phyloP scores from a whole-genome alignment of 2,797 vertebrate species.

The Poeciliopsis presidionis region DNA sequence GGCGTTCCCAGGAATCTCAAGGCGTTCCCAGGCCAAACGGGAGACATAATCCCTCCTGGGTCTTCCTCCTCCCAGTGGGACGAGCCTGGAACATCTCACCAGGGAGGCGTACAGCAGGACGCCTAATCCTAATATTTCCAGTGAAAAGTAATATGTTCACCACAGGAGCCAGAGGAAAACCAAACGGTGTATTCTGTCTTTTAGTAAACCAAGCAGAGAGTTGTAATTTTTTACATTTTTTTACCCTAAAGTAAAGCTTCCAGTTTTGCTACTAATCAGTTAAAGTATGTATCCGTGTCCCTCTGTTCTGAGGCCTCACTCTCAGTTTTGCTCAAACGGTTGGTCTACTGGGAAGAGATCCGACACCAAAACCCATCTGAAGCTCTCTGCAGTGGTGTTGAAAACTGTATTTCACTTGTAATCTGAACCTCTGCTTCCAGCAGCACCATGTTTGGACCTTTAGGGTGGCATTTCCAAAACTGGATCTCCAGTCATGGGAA shows the following conservation, averaged over 20 bases:
- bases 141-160: background rate
- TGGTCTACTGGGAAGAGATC: background rate
- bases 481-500: background rate
- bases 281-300: background rate
- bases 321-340: background rate
- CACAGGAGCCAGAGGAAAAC: background rate
- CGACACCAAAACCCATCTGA: background rate
- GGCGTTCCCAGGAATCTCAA: too few relatives aligned
- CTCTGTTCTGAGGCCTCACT: background rate
- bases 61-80: too few relatives aligned
- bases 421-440: background rate
- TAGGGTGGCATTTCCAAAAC: background rate
- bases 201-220: background rate
- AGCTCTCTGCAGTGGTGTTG: background rate
- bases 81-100: too few relatives aligned
- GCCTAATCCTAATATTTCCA: background rate
- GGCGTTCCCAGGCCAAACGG: too few relatives aligned
- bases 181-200: background rate
- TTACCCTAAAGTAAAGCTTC: background rate
- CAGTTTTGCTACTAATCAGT: background rate
- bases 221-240: background rate
- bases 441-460: background rate
- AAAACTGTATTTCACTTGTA: constrained; percentile 5
- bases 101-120: too few relatives aligned
- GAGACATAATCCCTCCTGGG: too few relatives aligned